Evolutionary conservation across 1,140 invertebrate genomes (phyloP).

Genomic region (Mya arenaria): DNA sequence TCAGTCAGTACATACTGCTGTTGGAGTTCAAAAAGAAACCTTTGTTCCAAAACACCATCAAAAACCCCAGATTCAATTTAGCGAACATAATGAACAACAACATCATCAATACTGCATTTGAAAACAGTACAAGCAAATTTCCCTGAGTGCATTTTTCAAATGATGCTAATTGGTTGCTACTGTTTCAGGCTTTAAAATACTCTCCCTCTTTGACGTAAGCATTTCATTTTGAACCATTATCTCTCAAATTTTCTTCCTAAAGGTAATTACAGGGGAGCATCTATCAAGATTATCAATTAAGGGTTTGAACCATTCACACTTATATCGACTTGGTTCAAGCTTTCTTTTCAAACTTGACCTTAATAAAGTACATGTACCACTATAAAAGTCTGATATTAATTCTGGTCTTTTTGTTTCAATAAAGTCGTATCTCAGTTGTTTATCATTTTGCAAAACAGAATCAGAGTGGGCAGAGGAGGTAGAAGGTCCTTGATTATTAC

Average conservation of each 20-base stretch:
- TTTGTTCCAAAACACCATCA: neutral
- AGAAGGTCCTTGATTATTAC: too few species aligned
- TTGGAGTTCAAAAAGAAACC: neutral
- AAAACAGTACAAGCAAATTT: slow-evolving; percentile 15
- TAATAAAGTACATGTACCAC: too few species aligned
- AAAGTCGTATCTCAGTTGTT: too few species aligned
- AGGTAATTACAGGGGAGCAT: too few species aligned
- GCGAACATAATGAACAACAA: neutral
- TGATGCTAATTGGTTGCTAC: neutral
- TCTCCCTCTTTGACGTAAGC: neutral
- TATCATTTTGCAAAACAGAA: too few species aligned
- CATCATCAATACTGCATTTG: neutral
- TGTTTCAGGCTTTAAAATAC: neutral
- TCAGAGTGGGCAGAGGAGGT: too few species aligned
- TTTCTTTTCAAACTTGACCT: too few species aligned
- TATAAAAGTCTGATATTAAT: too few species aligned
- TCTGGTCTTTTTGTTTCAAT: too few species aligned
- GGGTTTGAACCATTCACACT: too few species aligned
- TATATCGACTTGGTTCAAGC: too few species aligned
- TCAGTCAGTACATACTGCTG: neutral
- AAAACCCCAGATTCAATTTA: slow-evolving; percentile 20
- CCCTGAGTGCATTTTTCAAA: slow-evolving; percentile 13
- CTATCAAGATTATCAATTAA: too few species aligned
- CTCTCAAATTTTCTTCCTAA: neutral
- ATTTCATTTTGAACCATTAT: neutral